Evolutionary conservation across 2,888 invertebrate genomes (phyloP), one percentile per base, ranked within the genome.

Genomic region (Tipula confusa): DNA sequence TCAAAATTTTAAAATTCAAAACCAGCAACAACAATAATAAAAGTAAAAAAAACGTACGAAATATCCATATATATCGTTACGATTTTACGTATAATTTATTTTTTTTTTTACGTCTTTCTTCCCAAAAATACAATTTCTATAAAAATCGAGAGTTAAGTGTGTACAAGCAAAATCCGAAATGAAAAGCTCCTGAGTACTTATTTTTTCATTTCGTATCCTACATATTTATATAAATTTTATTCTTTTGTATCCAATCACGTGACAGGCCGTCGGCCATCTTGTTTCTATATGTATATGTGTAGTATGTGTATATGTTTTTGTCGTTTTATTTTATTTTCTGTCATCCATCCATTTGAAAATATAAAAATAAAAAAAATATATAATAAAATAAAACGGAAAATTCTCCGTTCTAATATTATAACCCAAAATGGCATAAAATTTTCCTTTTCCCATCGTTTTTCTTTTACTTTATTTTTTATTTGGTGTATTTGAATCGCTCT

Each of bases 221-320:
- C 24, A 24, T 64, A 43, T 11, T 15, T 43, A 43, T 64, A 64
- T 1, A 64, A 64, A 64, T 15, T 80, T n/a, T 31, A n/a, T 29
- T 80, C 82, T 83, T n/a, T 83, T 83, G 83, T 48, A 83, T 85
- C 87, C 87, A 87, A 87, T 87, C 86, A 86, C 86, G 86, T 86
- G 86, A 86, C 86, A 86, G 86, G 85, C 86, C 86, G 86, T 86
- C 86, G 86, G 87, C 87, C 87, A 87, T 87, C 86, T 87, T 87
- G 86, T 86, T 87, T 86, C 86, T 64, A 64, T 64, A 24, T 24
- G 24, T 64, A 24, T 64, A 64, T 64, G 24, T 64, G 64, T 64
- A 86, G 18, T 24, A 24, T 64, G 86, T 80, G 13, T 80, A 29
- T 80, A 29, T 80, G n/a, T 80, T 80, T 80, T 29, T 80, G 80